Evolutionary conservation across 2,888 invertebrate species (phyloP), one percentile per base, ranked within the genome.

Genomic region (Monoplex corrugatus): DNA sequence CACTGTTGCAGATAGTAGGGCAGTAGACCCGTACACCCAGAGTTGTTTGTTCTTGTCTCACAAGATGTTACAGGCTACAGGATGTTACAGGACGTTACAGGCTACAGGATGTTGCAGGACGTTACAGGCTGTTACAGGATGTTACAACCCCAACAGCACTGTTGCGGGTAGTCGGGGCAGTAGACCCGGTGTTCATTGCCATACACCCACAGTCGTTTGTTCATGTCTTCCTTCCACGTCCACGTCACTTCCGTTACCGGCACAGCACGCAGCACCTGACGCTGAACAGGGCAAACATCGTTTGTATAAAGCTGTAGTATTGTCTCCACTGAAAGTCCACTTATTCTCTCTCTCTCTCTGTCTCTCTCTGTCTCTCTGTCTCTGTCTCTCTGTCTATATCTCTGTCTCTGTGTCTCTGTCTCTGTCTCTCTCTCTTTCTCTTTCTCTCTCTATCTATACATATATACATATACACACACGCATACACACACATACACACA

Each of bases 1-100:
- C 93, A 95, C 87, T 94, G 93, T 68, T 95, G 94, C 1, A 94
- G 94, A 89, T 94, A 94, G 87, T 94, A 0, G 93, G 93, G 13
- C 93, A 91, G 89, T 94, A 91, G 19, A 94, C 93, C 95, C 95
- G 87, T 94, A 95, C n/a, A 95, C 93, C 94, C 94, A 95, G 90
- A 92, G 94, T 32, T 93, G 89, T 28, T 32, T 44, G 3, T 91
- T 89, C 44, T 89, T 90, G 35, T 90, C 80, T 32, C 40, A 89
- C n/a, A n/a, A n/a, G n/a, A n/a, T n/a, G n/a, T n/a, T n/a, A n/a
- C n/a, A n/a, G n/a, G n/a, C n/a, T n/a, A n/a, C n/a, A n/a, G n/a
- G n/a, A n/a, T n/a, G n/a, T n/a, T n/a, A n/a, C n/a, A n/a, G n/a
- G n/a, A n/a, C n/a, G n/a, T n/a, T n/a, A n/a, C n/a, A n/a, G n/a